Evolutionary conservation across 2,888 invertebrate genomes (phyloP).

Genomic region (Lasioglossum oenotherae): DNA sequence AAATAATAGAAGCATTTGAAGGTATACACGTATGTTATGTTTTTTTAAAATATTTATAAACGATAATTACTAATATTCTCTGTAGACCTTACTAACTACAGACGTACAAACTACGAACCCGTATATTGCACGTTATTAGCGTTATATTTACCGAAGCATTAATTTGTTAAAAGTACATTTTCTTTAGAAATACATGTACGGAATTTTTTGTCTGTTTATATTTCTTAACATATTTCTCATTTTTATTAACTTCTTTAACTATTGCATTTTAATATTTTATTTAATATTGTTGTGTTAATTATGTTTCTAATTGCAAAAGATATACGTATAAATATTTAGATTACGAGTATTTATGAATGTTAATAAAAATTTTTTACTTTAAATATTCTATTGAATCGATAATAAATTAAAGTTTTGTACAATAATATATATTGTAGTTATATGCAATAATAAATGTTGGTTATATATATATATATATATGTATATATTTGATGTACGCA

Average conservation of each 20-base stretch:
- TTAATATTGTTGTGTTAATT: not conserved
- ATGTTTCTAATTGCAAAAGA: not conserved
- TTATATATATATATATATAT: not conserved
- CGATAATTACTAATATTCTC: slow-evolving; percentile 19
- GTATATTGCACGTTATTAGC: slow-evolving; percentile 40
- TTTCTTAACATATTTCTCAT: not conserved
- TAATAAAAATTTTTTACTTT: not conserved
- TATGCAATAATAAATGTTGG: not conserved
- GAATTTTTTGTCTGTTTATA: not conserved
- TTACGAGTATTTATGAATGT: not conserved
- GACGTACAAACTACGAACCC: slow-evolving; percentile 26
- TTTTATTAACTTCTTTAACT: not conserved
- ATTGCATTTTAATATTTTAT: not conserved
- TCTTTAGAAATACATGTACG: not conserved
- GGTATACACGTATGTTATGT: slow-evolving; percentile 49
- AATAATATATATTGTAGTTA: not conserved
- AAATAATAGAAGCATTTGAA: slow-evolving; percentile 41
- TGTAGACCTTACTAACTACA: slow-evolving; percentile 9
- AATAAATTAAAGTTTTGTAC: not conserved
- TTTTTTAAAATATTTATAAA: slow-evolving; percentile 14
- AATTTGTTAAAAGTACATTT: slow-evolving; percentile 1
- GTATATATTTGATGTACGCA: not conserved
- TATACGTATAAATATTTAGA: not conserved
- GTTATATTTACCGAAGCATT: slow-evolving; percentile 27
- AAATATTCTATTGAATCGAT: not conserved